Conservation (phyloP, 2,888 invertebrate species). For the Hirtodrosophila histrioides region DNA sequence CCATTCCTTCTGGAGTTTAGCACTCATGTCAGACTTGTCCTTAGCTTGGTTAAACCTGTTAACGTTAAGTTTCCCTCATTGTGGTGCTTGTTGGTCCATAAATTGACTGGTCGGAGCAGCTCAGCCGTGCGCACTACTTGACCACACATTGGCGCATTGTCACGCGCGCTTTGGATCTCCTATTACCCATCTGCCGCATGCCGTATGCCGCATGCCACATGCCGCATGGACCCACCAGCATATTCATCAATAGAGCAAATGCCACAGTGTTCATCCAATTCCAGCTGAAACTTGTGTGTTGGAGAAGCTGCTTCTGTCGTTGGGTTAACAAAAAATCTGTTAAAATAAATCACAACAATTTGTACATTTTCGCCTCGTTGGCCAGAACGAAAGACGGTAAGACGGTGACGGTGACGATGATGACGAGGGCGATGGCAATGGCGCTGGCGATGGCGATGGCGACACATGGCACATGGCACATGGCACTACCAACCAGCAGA, state of each 20-base stretch:
- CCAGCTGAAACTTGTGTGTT: conserved; percentile 7
- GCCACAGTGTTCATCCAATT: conserved; percentile 41
- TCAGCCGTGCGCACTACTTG: conserved; percentile 76
- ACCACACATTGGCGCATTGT: conserved; percentile 78
- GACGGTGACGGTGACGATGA: conserved; percentile 41
- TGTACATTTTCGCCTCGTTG: conserved; percentile 79
- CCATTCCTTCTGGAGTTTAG: conserved; percentile 25
- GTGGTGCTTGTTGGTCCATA: conserved; percentile 61
- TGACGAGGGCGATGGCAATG: conserved; percentile 39
- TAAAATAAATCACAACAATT: conserved; percentile 79
- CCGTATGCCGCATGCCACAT: conserved; percentile 3
- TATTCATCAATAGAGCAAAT: conserved; percentile 75
- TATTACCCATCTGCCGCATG: conserved; percentile 1
- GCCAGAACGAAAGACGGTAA: conserved; percentile 46
- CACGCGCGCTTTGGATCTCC: conserved; percentile 54
- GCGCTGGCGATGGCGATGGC: conserved; percentile 41
- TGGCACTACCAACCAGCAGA: conserved; percentile 51
- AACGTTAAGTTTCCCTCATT: conserved; percentile 70
- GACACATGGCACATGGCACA: conserved; percentile 56
- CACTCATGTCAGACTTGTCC: conserved; percentile 69
- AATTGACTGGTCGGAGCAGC: conserved; percentile 64
- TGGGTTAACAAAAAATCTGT: conserved; percentile 76
- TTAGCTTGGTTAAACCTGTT: conserved; percentile 77
- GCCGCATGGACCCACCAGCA: conserved; percentile 45
- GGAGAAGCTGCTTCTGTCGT: conserved; percentile 23